Evolutionary conservation across 2,797 vertebrate genomes (phyloP).

Genomic region (Psittacula echo): DNA sequence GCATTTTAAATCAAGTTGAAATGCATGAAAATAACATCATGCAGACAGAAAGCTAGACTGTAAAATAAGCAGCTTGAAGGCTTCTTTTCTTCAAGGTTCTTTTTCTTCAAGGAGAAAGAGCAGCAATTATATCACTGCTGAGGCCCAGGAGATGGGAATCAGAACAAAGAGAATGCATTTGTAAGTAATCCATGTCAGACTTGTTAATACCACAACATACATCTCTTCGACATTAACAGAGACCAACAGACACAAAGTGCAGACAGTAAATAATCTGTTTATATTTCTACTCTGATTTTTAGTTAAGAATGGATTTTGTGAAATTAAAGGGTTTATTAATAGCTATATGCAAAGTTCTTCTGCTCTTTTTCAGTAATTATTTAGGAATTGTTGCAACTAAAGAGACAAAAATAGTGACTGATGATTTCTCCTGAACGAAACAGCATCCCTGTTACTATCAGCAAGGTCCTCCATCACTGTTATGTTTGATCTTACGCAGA

Average conservation of each 20-base stretch:
- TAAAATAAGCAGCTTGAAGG: background rate
- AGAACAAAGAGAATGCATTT: constrained; percentile 20
- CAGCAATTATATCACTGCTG: constrained; percentile 14
- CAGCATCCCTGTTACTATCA: background rate
- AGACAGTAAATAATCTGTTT: constrained; percentile 11
- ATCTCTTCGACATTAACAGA: constrained; percentile 58
- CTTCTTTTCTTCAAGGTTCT: constrained; percentile 2
- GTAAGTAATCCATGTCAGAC: constrained; percentile 38
- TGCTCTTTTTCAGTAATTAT: constrained; percentile 32
- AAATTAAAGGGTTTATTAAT: constrained; percentile 23
- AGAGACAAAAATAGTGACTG: background rate
- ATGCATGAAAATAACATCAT: background rate
- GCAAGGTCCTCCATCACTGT: background rate
- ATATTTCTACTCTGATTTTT: constrained; percentile 26
- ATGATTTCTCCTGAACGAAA: background rate
- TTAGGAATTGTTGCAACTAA: background rate
- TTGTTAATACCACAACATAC: constrained; percentile 25
- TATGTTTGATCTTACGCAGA: background rate
- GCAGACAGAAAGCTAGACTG: background rate
- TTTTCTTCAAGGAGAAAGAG: background rate
- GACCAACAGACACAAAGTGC: constrained; percentile 53
- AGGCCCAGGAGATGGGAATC: constrained; percentile 15
- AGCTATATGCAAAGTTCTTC: constrained; percentile 7
- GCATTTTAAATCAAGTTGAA: constrained; percentile 7
- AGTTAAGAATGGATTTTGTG: constrained; percentile 20